Base-by-base conservation (phyloP, 2,113 vertebrate genomes). In the Caloenas nicobarica region DNA sequence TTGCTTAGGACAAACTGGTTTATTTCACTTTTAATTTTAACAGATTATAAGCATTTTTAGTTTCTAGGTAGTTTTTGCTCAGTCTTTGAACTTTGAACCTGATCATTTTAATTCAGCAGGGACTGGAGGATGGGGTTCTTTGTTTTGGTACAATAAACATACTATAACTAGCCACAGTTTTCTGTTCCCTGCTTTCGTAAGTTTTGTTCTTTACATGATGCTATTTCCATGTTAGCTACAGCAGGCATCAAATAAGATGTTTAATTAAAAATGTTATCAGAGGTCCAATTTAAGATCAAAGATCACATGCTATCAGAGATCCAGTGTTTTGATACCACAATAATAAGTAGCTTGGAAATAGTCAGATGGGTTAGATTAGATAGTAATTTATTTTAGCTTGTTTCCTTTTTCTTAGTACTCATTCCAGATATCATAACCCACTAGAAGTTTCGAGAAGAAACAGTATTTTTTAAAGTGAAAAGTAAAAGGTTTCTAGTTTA, bases 381-480 rank as follows among this genome's bases (percentile, higher is more conserved):
- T 29, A 95, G 86, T 73, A 78, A 62, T 96, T 94, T 96, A 84
- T 89, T 94, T 93, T 68, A 84, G 24, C 57, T 80, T 73, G 48
- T 93, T 96, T 96, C 81, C 93, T 68, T 93, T 86, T 36, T 58
- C 73, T 88, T 61, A 77, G 53, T 90, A 78, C 38, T 94, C 81
- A 66, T 81, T 96, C 61, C 88, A 86, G 87, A 89, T 64, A 85
- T n/a, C 44, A 50, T 88, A 93, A 96, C 54, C 33, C 79, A 42
- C 26, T 64, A 74, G 79, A 91, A 79, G 51, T 87, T 96, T 97
- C 86, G 92, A 95, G 84, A 95, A 96, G 92, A 92, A 92, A 86
- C 91, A 92, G 74, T 71, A 56, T 81, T 93, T 97, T 95, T 96
- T 33, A 89, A 96, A 96, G 64, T 56, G n/a, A 96, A 93, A 92